A percentile compares a stretch with the other conserved stretches of the same genome.
These are phyloP conservation scores for Hetaerina americana DNA, from an alignment of 1,140 invertebrate species.

Conservation along the genomic window DNA sequence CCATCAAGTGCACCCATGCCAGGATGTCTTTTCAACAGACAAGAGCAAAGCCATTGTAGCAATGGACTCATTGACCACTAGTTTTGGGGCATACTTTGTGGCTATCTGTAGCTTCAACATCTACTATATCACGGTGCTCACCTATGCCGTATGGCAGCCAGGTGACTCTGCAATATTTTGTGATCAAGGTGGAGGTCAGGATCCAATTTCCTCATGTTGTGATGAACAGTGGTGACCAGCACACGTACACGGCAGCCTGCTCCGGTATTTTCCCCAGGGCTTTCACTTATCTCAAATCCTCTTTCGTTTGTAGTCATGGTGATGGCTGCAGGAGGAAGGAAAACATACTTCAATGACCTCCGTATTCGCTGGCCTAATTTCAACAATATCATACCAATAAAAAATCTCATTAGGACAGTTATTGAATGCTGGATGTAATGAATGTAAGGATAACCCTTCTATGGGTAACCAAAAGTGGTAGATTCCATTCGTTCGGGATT, in stretches of 20 bases:
- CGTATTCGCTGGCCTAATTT: too few species aligned
- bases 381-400: too few species aligned
- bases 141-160: constrained; percentile 85
- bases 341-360: not conserved
- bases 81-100: too few species aligned
- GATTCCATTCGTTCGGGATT: too few species aligned
- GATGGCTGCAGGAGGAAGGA: constrained; percentile 31
- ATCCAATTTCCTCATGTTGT: constrained; percentile 85
- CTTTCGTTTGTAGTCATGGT: constrained; percentile 52
- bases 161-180: constrained; percentile 73
- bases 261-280: constrained; percentile 48
- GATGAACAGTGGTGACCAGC: constrained; percentile 83
- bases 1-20: not conserved
- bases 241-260: constrained; percentile 46
- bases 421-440: too few species aligned
- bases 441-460: too few species aligned
- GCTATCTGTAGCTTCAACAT: too few species aligned
- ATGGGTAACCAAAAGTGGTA: too few species aligned
- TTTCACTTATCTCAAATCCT: constrained; percentile 69
- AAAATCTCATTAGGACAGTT: too few species aligned
- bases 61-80: too few species aligned
- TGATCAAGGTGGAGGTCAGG: constrained; percentile 80
- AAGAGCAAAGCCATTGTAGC: too few species aligned
- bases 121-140: constrained; percentile 13
- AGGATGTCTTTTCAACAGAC: too few species aligned